Evolutionary conservation across 2,113 vertebrate species (phyloP).

Genomic region (Microcebus jonahi): DNA sequence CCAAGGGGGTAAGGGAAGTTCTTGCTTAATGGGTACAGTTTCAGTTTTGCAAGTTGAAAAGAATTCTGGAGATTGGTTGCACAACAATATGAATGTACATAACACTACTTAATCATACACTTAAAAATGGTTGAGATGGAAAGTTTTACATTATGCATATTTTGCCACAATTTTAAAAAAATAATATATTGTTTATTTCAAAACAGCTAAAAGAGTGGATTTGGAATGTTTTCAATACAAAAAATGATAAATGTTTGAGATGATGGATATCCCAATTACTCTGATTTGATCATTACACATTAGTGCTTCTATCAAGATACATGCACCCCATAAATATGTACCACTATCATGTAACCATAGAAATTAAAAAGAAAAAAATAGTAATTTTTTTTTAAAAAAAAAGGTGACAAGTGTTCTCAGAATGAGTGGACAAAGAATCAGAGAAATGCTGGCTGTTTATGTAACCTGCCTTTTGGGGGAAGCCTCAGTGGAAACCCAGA

Average conservation of each 20-base stretch:
- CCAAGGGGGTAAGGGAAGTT: background rate
- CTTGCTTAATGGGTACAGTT: background rate
- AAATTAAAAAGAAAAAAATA: background rate
- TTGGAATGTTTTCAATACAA: background rate
- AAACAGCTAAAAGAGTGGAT: background rate
- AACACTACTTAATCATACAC: background rate
- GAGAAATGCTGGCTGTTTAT: background rate
- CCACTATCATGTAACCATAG: background rate
- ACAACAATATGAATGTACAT: background rate
- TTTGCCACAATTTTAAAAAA: constrained; percentile 24
- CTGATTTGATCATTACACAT: background rate
- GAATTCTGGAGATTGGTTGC: background rate
- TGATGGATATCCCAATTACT: background rate
- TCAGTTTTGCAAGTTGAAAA: background rate
- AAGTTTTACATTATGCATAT: background rate
- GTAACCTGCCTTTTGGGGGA: background rate
- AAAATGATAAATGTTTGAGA: background rate
- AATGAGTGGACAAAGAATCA: background rate
- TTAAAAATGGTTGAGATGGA: background rate
- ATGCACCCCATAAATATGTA: background rate
- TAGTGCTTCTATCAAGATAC: background rate
- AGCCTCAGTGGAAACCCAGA: background rate
- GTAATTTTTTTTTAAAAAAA: background rate
- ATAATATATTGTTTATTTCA: background rate
- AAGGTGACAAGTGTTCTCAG: background rate